phyloP scores from a whole-genome alignment of 2,888 invertebrate species.

The Ctena decussata region DNA sequence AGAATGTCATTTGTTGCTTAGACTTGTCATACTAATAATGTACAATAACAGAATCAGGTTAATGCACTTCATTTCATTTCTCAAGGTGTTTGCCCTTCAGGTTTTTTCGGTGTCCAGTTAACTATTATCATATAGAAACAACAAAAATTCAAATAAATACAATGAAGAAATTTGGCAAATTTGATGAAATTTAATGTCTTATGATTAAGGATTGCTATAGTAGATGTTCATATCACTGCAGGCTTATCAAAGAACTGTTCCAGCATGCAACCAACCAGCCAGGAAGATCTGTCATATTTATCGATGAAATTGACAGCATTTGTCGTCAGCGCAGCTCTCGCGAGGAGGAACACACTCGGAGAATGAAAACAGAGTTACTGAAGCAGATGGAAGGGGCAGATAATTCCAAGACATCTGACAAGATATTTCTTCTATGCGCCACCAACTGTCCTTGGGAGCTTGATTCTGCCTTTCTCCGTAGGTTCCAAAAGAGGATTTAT shows the following conservation, averaged over 20 bases:
- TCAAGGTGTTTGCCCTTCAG: too few species aligned
- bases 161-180: too few species aligned
- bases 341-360: slow-evolving; percentile 88
- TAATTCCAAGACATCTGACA: slow-evolving; percentile 71
- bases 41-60: too few species aligned
- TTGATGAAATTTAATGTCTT: too few species aligned
- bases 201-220: too few species aligned
- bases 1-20: too few species aligned
- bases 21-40: too few species aligned
- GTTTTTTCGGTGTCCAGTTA: too few species aligned
- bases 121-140: too few species aligned
- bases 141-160: too few species aligned
- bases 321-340: slow-evolving; percentile 88
- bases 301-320: slow-evolving; percentile 90
- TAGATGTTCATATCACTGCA: too few species aligned
- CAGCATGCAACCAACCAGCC: slow-evolving; percentile 83
- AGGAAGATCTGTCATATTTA: slow-evolving; percentile 88
- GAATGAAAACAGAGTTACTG: slow-evolving; percentile 89
- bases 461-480: slow-evolving; percentile 89
- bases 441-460: slow-evolving; percentile 90
- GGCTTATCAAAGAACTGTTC: slow-evolving; percentile 87
- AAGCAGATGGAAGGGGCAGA: slow-evolving; percentile 88
- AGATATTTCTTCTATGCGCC: slow-evolving; percentile 88
- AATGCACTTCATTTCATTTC: too few species aligned
- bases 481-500: slow-evolving; percentile 89